Evolutionary conservation across 2,888 invertebrate species (phyloP), one percentile per base, ranked within the genome.

Genomic region (Dicranocentrus wangi): DNA sequence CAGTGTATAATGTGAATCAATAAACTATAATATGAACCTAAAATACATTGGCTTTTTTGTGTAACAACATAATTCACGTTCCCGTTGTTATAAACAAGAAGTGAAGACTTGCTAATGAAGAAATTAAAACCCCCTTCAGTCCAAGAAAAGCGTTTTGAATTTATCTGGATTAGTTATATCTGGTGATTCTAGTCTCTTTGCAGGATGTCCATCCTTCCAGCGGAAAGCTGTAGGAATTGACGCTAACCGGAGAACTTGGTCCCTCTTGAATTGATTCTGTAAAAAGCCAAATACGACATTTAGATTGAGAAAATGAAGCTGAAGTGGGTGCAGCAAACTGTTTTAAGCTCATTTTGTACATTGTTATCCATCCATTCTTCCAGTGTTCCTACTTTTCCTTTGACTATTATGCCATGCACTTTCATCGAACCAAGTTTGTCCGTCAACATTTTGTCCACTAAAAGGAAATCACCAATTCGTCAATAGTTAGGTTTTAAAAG

Each of bases 281-380:
- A 21, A 7, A 51, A 51, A 51, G 5, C 17, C 5, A 51, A 3
- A 25, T 25, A 58, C 58, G n/a, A 25, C 23, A 10, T n/a, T 13
- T 5, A 51, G 17, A 7, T 17, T 51, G 51, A 8, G 39, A 39
- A 39, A 39, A 39, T 39, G 5, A 13, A 13, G 39, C 39, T 8
- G 13, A 10, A 51, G 7, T 17, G 13, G 7, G 7, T n/a, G n/a
- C n/a, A 63, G 8, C 28, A 27, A 63, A n/a, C 28, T 5, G 25
- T 32, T 15, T 19, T 43, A 5, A 39, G 7, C 13, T 13, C 5
- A 13, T 13, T 39, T 39, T 5, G 51, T 51, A 73, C 94, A 15
- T 93, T 92, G 68, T 90, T 91, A 88, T 95, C 93, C 89, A 94
- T 96, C 96, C 97, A 97, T 83, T 95, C 95, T 17, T 82, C 83